Percentiles rank a stretch among this genome's conserved stretches.
These are phyloP conservation scores for Remorina albescens DNA, from an alignment of 2,797 vertebrate species.

Conservation along the genomic window DNA sequence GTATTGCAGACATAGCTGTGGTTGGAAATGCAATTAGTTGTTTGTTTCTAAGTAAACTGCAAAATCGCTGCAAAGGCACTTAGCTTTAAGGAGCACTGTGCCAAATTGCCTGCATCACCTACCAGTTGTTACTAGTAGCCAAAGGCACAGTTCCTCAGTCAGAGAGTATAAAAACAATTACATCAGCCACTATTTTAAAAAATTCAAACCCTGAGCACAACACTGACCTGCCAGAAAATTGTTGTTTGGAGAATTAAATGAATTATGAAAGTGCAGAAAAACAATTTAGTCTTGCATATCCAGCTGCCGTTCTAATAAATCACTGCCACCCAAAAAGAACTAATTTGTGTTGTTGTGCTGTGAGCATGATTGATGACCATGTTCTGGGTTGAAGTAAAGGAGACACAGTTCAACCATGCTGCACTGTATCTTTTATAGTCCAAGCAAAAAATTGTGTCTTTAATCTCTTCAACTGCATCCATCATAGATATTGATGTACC, in stretches of 20 bases:
- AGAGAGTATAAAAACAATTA: constrained; percentile 47
- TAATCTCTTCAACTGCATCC: constrained; percentile 60
- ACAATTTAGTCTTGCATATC: constrained; percentile 81
- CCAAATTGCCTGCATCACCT: constrained; percentile 43
- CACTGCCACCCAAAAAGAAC: constrained; percentile 80
- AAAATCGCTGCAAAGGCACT: constrained; percentile 30
- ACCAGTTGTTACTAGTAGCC: constrained; percentile 38
- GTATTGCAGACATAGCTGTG: constrained; percentile 26
- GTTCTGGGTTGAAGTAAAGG: constrained; percentile 70
- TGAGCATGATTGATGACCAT: constrained; percentile 80
- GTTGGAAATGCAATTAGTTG: constrained; percentile 50
- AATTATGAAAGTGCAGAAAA: constrained; percentile 83
- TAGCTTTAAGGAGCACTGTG: constrained; percentile 24
- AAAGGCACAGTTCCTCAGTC: constrained; percentile 47
- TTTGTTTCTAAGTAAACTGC: constrained; percentile 29
- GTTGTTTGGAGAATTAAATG: constrained; percentile 80
- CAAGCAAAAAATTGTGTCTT: constrained; percentile 36
- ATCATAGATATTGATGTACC: constrained; percentile 68
- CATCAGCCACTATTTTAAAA: constrained; percentile 62
- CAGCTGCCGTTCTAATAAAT: constrained; percentile 82
- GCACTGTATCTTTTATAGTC: constrained; percentile 61
- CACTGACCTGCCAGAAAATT: constrained; percentile 73
- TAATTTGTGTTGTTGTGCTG: constrained; percentile 82
- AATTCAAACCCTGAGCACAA: constrained; percentile 70
- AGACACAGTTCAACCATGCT: constrained; percentile 71